Evolutionary conservation across 2,888 invertebrate genomes (phyloP), one percentile per base, ranked within the genome.

Genomic region (Synanthedon myopaeformis): DNA sequence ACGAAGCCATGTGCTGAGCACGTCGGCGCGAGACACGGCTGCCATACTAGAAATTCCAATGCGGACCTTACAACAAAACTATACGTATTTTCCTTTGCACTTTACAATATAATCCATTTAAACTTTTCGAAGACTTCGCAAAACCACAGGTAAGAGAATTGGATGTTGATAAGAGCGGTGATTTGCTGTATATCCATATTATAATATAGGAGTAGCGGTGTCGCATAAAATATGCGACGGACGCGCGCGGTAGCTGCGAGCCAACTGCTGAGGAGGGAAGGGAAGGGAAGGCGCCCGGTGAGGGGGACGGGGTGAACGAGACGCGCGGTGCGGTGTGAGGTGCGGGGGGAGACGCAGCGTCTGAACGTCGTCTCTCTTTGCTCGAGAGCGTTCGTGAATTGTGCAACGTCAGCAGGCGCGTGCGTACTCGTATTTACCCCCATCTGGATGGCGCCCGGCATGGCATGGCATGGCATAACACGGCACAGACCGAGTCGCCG

Each of bases 21-120:
- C 82, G 86, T 82, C 85, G 83, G 79, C 79, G 76, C 79, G 76
- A 75, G 67, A 72, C 35, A 74, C 70, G 71, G 69, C 75, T 71
- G 81, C 76, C 80, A 74, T 82, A 76, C 79, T 78, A 79, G 72
- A 83, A 83, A 85, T 84, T 84, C 84, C 85, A 79, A 78, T 81
- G 82, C 85, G 79, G 80, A 85, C 83, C 82, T 85, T 81, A 79
- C 65, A 35, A 35, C 35, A 75, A 72, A 77, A 73, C 71, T 72
- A 73, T 67, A 50, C 23, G 52, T 65, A 63, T 67, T 71, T 70
- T 70, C 68, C 67, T 63, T 68, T 62, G 68, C 82, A 84, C 84
- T 85, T 82, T 81, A 87, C 81, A 87, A 84, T 83, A 86, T 87
- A 87, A 87, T 87, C 87, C 87, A 86, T 87, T 85, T 85, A 74